These are phyloP conservation scores for Bhutanitis thaidina DNA, from an alignment of 2,888 invertebrate species.

Conservation along the genomic window DNA sequence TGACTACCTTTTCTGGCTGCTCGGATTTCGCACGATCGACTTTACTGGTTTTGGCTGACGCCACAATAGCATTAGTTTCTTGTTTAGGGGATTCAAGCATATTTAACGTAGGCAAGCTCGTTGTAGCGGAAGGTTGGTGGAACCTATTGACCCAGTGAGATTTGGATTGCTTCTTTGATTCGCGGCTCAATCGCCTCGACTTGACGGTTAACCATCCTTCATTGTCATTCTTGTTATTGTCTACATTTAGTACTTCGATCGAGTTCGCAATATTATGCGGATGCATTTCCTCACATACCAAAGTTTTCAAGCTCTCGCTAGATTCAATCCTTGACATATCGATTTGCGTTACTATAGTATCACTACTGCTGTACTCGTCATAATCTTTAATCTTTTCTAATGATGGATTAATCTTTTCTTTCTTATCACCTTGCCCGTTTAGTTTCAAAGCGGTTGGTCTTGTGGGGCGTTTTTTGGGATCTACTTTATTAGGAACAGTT, in stretches of 20 bases:
- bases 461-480: conserved; percentile 49
- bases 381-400: conserved; percentile 57
- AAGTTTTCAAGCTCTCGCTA: conserved; percentile 69
- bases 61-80: conserved; percentile 48
- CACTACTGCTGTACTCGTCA: conserved; percentile 76
- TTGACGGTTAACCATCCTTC: conserved; percentile 96
- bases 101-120: conserved; percentile 87
- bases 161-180: conserved; percentile 81
- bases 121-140: conserved; percentile 90
- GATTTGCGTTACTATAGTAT: conserved; percentile 73
- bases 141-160: conserved; percentile 88
- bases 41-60: conserved; percentile 35
- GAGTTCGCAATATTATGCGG: conserved; percentile 56
- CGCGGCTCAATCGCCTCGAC: conserved; percentile 81
- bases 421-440: conserved; percentile 52
- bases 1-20: conserved; percentile 44
- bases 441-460: conserved; percentile 57
- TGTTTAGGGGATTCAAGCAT: conserved; percentile 74
- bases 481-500: conserved; percentile 40
- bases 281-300: conserved; percentile 63
- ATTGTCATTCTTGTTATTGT: conserved; percentile 57
- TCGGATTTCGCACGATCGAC: conserved; percentile 62
- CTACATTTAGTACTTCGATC: conserved; percentile 71
- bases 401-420: conserved; percentile 39
- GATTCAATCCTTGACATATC: conserved; percentile 72